A percentile compares a stretch with the other conserved stretches of the same genome.
Evolutionary conservation across 2,113 vertebrate species (phyloP).

Genomic region (Lagopus muta): DNA sequence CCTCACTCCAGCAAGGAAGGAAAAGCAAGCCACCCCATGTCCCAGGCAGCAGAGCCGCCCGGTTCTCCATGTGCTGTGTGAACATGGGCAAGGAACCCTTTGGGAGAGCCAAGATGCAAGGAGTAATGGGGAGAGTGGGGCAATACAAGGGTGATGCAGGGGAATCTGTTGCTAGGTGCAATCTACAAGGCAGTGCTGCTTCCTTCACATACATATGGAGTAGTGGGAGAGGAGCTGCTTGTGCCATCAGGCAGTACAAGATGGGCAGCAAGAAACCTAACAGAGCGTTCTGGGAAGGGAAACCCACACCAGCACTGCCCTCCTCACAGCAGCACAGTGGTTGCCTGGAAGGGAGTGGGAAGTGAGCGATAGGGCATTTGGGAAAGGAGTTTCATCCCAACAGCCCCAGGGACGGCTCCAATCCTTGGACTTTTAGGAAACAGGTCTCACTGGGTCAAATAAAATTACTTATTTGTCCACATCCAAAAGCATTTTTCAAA

Average conservation of each 20-base stretch:
- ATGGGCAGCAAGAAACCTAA: fast-evolving
- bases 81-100: not conserved
- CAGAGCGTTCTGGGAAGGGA: not conserved
- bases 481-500: not conserved
- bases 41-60: not conserved
- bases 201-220: not conserved
- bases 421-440: not conserved
- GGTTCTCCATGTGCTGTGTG: not conserved
- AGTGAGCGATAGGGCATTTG: not conserved
- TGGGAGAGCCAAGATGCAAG: not conserved
- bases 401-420: not conserved
- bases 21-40: not conserved
- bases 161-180: not conserved
- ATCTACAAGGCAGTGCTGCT: not conserved
- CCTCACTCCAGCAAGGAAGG: not conserved
- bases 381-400: not conserved
- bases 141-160: not conserved
- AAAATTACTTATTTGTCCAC: not conserved
- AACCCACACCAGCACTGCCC: not conserved
- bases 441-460: not conserved
- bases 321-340: fast-evolving
- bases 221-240: not conserved
- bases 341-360: not conserved
- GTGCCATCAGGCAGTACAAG: fast-evolving
- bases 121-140: not conserved